These are phyloP conservation scores for Drosophila rhopaloa DNA, from an alignment of 1,140 invertebrate species.

Conservation along the genomic window DNA sequence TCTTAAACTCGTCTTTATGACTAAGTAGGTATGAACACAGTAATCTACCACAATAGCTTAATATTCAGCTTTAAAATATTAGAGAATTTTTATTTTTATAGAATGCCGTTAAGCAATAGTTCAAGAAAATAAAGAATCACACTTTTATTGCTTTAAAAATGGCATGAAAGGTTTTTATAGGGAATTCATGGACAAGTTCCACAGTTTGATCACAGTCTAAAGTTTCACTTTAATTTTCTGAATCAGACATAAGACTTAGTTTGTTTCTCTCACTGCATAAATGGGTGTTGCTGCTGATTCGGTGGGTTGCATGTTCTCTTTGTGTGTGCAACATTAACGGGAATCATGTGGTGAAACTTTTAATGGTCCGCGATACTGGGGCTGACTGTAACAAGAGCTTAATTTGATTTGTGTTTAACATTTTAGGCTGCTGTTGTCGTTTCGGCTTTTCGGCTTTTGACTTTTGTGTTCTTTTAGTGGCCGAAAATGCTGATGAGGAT, in stretches of 20 bases:
- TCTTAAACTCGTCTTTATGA: too few species aligned
- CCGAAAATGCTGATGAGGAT: conserved; percentile 61
- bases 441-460: conserved; percentile 1
- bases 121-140: too few species aligned
- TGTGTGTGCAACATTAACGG: conserved; percentile 57
- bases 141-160: too few species aligned
- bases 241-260: background rate
- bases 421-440: conserved; percentile 23
- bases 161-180: too few species aligned
- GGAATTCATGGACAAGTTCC: too few species aligned
- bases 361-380: conserved; percentile 43
- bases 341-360: conserved; percentile 76
- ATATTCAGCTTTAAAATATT: too few species aligned
- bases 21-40: too few species aligned
- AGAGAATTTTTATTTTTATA: too few species aligned
- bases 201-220: too few species aligned
- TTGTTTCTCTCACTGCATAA: conserved; percentile 9
- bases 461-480: conserved; percentile 21
- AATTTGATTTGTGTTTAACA: conserved; percentile 72
- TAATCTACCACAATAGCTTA: too few species aligned
- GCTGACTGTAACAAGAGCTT: conserved; percentile 63
- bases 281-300: conserved; percentile 39
- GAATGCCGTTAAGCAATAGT: too few species aligned
- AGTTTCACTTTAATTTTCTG: background rate
- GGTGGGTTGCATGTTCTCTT: conserved; percentile 50